Evolutionary conservation across 2,113 vertebrate species (phyloP).

Genomic region (Larimichthys polyactis): DNA sequence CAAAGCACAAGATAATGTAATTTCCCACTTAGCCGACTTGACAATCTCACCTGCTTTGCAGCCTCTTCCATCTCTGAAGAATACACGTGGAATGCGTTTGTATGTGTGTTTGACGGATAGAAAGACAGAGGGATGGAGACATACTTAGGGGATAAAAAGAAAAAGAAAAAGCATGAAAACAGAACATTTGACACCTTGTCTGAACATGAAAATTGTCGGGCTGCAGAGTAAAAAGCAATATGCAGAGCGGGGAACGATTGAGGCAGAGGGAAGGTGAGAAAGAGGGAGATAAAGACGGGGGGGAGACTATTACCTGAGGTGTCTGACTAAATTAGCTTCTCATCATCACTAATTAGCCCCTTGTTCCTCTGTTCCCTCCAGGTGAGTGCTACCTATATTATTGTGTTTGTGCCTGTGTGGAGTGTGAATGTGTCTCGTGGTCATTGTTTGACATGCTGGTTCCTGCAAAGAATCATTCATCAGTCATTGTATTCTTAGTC

Average conservation of each 20-base stretch:
- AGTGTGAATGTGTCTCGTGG: constrained; percentile 15
- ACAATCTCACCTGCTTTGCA: constrained; percentile 73
- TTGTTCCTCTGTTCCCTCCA: constrained; percentile 75
- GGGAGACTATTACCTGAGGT: constrained; percentile 76
- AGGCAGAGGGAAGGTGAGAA: constrained; percentile 52
- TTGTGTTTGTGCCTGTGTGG: constrained; percentile 45
- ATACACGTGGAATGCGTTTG: constrained; percentile 25
- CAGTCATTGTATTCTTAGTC: background rate
- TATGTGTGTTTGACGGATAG: constrained; percentile 42
- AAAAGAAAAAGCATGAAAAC: constrained; percentile 43
- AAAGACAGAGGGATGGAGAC: constrained; percentile 20
- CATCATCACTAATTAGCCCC: constrained; percentile 83
- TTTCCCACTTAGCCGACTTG: constrained; percentile 75
- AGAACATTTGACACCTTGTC: constrained; percentile 74
- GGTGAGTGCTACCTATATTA: constrained; percentile 74
- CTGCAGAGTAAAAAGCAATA: constrained; percentile 44
- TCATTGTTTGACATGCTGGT: constrained; percentile 14
- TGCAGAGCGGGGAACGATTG: constrained; percentile 35
- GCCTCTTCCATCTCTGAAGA: constrained; percentile 53
- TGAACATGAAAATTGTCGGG: constrained; percentile 70
- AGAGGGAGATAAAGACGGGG: constrained; percentile 43
- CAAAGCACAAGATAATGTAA: constrained; percentile 73
- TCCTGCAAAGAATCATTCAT: background rate
- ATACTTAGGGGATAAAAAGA: constrained; percentile 4
- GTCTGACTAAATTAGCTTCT: constrained; percentile 84